Conservation (phyloP, 64 coral and sea anemone genomes). For the Montipora cactus region DNA sequence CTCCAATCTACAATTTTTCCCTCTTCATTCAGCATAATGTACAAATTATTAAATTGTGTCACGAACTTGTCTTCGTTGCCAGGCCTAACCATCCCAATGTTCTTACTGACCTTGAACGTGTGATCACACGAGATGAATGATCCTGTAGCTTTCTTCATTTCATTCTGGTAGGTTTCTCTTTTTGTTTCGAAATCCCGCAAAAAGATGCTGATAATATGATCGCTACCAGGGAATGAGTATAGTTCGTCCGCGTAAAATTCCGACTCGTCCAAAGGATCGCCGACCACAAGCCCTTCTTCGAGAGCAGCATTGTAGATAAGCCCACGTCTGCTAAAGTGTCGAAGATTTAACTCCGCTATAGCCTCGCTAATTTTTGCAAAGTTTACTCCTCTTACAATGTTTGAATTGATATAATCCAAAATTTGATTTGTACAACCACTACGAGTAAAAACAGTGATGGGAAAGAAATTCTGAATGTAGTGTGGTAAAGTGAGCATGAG, state of each 20-base stretch:
- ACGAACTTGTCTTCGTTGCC: slow-evolving; percentile 12
- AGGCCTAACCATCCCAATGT: slow-evolving; percentile 26
- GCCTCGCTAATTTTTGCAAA: slow-evolving; percentile 56
- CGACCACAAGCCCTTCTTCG: not conserved
- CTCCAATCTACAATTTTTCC: slow-evolving; percentile 33
- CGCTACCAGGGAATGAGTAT: slow-evolving; percentile 57
- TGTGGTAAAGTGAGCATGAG: slow-evolving; percentile 24
- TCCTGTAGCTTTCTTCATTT: slow-evolving; percentile 32
- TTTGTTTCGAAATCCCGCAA: slow-evolving; percentile 44
- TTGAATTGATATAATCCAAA: slow-evolving; percentile 49
- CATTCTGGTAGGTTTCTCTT: not conserved
- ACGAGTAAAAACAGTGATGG: slow-evolving; percentile 22
- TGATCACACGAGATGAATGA: slow-evolving; percentile 47
- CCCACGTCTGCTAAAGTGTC: slow-evolving; percentile 33
- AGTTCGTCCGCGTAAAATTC: slow-evolving; percentile 34
- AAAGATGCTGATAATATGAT: slow-evolving; percentile 57
- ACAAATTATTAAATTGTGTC: slow-evolving; percentile 34
- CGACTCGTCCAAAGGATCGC: not conserved
- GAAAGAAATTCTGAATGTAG: slow-evolving; percentile 12
- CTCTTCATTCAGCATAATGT: slow-evolving; percentile 45
- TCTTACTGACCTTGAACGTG: slow-evolving; percentile 43
- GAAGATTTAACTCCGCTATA: slow-evolving; percentile 6
- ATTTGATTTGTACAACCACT: slow-evolving; percentile 50
- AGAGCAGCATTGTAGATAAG: not conserved
- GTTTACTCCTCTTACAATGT: slow-evolving; percentile 61